Conservation (phyloP, 2,888 invertebrate species). For the Sabellastarte sp. region DNA sequence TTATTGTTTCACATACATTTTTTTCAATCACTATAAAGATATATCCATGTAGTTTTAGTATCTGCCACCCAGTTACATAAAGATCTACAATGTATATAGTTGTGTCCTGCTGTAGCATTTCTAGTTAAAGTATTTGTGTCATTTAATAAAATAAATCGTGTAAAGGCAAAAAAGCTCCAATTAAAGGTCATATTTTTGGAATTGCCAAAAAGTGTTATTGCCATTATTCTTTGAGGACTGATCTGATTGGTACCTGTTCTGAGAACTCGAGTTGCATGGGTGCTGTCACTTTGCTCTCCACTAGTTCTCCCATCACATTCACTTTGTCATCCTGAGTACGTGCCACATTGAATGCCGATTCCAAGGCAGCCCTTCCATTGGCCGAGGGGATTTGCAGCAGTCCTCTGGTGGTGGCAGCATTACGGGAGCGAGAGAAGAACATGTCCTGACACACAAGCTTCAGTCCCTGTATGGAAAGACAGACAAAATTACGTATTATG, state of each 20-base stretch:
- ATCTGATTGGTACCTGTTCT: constrained; percentile 31
- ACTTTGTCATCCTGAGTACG: constrained; percentile 36
- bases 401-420: constrained; percentile 23
- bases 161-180: too few species aligned
- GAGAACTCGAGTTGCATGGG: constrained; percentile 40
- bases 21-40: too few species aligned
- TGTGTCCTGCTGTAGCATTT: too few species aligned
- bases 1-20: too few species aligned
- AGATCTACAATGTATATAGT: too few species aligned
- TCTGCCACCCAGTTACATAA: too few species aligned
- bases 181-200: too few species aligned
- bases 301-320: constrained; percentile 9
- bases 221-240: too few species aligned
- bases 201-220: too few species aligned
- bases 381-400: not conserved
- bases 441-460: constrained; percentile 55
- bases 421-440: constrained; percentile 55
- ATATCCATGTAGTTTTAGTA: too few species aligned
- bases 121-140: too few species aligned
- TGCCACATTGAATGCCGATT: constrained; percentile 41
- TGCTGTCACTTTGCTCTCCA: constrained; percentile 46
- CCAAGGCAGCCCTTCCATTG: constrained; percentile 39
- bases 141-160: too few species aligned
- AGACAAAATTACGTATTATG: not conserved
- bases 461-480: constrained; percentile 39